Evolutionary conservation across 2,797 vertebrate genomes (phyloP).

Genomic region (Merluccius polli): DNA sequence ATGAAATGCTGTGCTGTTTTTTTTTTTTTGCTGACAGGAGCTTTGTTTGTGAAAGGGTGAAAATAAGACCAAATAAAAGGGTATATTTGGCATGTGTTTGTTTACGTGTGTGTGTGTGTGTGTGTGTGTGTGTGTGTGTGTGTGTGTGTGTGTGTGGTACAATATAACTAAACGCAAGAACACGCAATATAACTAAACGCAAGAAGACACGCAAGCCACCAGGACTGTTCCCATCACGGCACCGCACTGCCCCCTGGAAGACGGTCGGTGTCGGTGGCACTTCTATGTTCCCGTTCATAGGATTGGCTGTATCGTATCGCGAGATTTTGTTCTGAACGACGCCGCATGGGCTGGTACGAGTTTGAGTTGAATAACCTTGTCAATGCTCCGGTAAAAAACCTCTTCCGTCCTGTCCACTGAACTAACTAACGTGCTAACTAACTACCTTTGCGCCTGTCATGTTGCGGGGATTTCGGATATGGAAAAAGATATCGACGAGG

Average conservation of each 20-base stretch:
- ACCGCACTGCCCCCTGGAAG: neutral
- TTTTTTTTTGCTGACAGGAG: neutral
- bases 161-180: too few relatives aligned
- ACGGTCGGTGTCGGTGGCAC: neutral
- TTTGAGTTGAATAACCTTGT: neutral
- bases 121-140: neutral
- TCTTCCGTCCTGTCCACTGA: neutral
- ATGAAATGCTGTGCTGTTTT: constrained; percentile 41
- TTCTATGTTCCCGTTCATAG: neutral
- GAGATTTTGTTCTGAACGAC: neutral
- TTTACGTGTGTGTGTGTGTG: constrained; percentile 4
- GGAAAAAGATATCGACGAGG: constrained; percentile 47
- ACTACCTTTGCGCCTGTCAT: too few relatives aligned
- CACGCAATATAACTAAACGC: too few relatives aligned
- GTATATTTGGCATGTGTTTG: neutral
- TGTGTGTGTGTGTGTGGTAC: constrained; percentile 4
- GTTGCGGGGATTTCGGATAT: neutral
- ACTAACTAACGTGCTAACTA: neutral
- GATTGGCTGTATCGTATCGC: neutral
- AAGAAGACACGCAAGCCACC: neutral
- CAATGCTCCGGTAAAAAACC: neutral
- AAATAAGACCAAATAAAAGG: too few relatives aligned
- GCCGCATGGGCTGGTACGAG: neutral
- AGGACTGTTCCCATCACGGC: neutral
- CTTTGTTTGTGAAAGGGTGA: neutral